Evolutionary conservation across 2,888 invertebrate species (phyloP).

Genomic region (Mythimna impura): DNA sequence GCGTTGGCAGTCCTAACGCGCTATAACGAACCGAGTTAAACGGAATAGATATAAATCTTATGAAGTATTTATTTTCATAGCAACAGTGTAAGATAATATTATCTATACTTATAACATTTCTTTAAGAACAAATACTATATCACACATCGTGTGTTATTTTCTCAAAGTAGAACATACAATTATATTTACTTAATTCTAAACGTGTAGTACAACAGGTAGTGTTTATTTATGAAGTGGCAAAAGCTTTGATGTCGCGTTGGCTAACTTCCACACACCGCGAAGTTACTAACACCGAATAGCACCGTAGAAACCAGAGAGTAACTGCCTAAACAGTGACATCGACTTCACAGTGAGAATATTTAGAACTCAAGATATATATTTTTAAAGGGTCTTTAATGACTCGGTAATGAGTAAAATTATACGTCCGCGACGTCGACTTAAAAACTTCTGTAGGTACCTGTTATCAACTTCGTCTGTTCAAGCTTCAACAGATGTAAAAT

Average conservation of each 20-base stretch:
- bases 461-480: not conserved
- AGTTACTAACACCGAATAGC: constrained; percentile 59
- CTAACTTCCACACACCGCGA: constrained; percentile 75
- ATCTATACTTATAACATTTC: constrained; percentile 12
- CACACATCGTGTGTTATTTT: constrained; percentile 22
- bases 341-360: constrained; percentile 12
- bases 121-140: not conserved
- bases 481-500: not conserved
- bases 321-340: constrained; percentile 56
- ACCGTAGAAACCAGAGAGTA: constrained; percentile 40
- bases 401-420: not conserved
- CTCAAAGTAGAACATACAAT: constrained; percentile 46
- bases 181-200: constrained; percentile 60
- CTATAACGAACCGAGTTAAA: constrained; percentile 80
- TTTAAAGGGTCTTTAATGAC: not conserved
- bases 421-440: not conserved
- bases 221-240: constrained; percentile 83
- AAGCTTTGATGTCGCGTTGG: constrained; percentile 84
- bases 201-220: constrained; percentile 68
- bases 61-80: constrained; percentile 50
- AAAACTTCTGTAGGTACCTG: not conserved
- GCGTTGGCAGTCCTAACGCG: constrained; percentile 82
- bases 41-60: constrained; percentile 73
- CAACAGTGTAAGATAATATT: constrained; percentile 47
- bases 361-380: not conserved